These are phyloP conservation scores for Rhinopomastus cyanomelas DNA, from an alignment of 2,113 vertebrate species.

Conservation along the genomic window DNA sequence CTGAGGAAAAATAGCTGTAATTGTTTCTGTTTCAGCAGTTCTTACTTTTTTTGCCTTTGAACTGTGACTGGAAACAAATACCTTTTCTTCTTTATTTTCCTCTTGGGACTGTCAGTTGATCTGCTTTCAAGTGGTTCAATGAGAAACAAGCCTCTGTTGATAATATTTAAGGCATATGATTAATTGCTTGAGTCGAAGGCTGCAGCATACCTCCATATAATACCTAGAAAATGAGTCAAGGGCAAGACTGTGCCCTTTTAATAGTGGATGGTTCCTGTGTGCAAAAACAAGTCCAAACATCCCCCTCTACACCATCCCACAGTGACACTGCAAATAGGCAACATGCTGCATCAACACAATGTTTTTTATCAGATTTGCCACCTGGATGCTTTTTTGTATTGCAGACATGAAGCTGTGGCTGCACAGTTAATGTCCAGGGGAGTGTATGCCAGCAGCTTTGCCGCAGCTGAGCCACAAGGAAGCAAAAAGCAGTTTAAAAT, in stretches of 20 bases:
- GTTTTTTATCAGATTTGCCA: neutral
- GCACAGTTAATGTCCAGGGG: too few species aligned
- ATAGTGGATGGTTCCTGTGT: neutral
- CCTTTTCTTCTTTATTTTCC: constrained; percentile 67
- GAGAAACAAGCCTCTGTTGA: constrained; percentile 67
- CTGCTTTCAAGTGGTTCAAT: constrained; percentile 70
- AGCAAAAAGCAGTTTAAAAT: neutral
- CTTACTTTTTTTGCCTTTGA: constrained; percentile 61
- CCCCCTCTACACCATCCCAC: rapidly evolving
- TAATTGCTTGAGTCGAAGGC: constrained; percentile 44
- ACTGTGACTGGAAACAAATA: constrained; percentile 71
- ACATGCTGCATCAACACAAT: neutral
- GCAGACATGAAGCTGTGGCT: neutral
- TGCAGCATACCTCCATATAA: constrained; percentile 11
- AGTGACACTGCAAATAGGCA: neutral
- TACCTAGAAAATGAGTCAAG: neutral
- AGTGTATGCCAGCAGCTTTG: rapidly evolving
- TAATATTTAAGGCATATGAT: constrained; percentile 55
- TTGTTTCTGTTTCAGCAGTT: constrained; percentile 61
- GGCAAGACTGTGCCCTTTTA: neutral
- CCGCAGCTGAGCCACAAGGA: neutral
- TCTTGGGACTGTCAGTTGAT: constrained; percentile 61
- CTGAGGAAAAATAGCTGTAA: constrained; percentile 27
- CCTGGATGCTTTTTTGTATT: neutral
- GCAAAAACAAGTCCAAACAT: neutral